Base-by-base conservation (phyloP, 2,888 invertebrate genomes). In the Meloe dianella region DNA sequence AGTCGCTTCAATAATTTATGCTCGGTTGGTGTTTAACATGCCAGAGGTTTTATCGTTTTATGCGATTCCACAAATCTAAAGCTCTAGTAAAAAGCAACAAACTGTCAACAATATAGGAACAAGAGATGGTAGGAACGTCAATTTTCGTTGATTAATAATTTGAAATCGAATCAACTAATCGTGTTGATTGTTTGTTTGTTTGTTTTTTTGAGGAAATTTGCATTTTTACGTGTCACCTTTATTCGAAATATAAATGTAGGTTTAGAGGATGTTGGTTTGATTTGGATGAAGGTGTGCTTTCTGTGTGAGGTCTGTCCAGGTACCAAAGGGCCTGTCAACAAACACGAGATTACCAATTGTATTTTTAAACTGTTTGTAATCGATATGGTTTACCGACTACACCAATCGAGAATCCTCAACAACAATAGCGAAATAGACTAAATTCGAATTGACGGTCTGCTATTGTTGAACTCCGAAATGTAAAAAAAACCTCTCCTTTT, bases 311-410 rank as follows among this genome's bases (percentile, higher is more conserved):
- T 81, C 80, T 67, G 61, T 68, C 74, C 77, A 75, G 76, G 75
- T 75, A 76, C 71, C 64, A 69, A 72, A 69, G 74, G 77, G 75
- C 78, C 78, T 81, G 81, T 81, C 81, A 82, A 82, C 82, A 83
- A 80, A 82, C 81, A 83, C 77, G 77, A 75, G 83, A 83, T 83
- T 83, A 83, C 73, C 82, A 80, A 83, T 83, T 83, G 82, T 83
- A 73, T 71, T 73, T 77, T 81, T 83, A 83, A 83, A 82, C 80
- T 81, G 80, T 81, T 79, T 81, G 83, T 82, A 82, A 83, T 80
- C 79, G 82, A 83, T 82, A 80, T 71, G 73, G 63, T 27, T 69
- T 63, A 64, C 57, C 70, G 54, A 61, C 63, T 47, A 24, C 51
- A 51, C 51, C 22, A 51, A 51, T 51, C 22, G 10, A 24, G 12